Conservation (phyloP, 2,113 vertebrate species). For the Gobio gobio region DNA sequence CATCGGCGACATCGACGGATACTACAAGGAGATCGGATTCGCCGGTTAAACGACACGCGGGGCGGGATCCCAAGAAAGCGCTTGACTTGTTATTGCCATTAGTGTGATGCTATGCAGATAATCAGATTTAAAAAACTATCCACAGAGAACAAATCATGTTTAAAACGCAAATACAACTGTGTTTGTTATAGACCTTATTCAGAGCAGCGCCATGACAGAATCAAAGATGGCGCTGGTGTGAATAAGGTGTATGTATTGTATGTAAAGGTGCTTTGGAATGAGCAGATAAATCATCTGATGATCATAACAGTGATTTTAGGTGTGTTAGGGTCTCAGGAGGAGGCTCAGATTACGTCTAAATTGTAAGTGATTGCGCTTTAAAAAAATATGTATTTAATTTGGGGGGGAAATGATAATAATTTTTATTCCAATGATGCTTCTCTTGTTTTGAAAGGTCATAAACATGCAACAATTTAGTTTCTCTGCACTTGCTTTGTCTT, state of each 20-base stretch:
- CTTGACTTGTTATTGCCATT: not conserved
- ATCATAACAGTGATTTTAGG: not conserved
- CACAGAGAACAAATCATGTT: not conserved
- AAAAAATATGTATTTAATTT: not conserved
- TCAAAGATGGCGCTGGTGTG: too few species aligned
- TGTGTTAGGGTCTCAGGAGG: slow-evolving; percentile 27
- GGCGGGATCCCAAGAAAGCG: not conserved
- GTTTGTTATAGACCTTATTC: not conserved
- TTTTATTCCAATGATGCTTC: not conserved
- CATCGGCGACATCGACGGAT: slow-evolving; percentile 65
- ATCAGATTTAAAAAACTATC: not conserved
- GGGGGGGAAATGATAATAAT: not conserved
- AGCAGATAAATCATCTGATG: not conserved
- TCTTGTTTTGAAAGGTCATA: not conserved
- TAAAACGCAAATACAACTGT: not conserved
- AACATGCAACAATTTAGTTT: not conserved
- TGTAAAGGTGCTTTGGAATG: not conserved
- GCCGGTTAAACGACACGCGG: slow-evolving; percentile 10
- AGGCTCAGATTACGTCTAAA: not conserved
- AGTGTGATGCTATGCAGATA: not conserved
- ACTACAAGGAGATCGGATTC: slow-evolving; percentile 75
- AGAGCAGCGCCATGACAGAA: too few species aligned
- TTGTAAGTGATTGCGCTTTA: not conserved
- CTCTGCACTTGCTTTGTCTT: not conserved
- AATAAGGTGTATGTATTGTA: not conserved